A percentile compares a stretch with the other conserved stretches of the same genome.
Evolutionary conservation across 2,888 invertebrate genomes (phyloP).

Genomic region (Erpobdella octoculata): DNA sequence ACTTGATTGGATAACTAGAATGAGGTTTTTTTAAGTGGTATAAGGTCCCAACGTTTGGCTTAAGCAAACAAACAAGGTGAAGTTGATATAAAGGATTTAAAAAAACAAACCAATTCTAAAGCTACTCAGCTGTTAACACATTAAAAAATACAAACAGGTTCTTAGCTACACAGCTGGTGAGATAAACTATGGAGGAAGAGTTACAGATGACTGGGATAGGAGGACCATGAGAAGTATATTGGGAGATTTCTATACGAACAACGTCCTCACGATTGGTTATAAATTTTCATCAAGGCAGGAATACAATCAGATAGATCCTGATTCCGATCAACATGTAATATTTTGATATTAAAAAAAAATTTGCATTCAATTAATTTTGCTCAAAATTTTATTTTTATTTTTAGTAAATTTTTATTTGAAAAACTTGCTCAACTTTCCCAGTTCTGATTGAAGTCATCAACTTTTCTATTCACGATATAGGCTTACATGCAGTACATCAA

Average conservation of each 20-base stretch:
- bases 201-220: slow-evolving; percentile 83
- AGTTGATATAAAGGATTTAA: no score
- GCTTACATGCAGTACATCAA: slow-evolving; percentile 65
- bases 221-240: slow-evolving; percentile 70
- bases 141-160: slow-evolving; percentile 44
- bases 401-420: no score
- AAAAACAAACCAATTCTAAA: no score
- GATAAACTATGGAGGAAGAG: slow-evolving; percentile 77
- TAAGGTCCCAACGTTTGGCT: no score
- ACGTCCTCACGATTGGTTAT: slow-evolving; percentile 60
- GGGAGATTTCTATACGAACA: slow-evolving; percentile 64
- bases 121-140: not conserved
- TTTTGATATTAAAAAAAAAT: no score
- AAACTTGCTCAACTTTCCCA: no score
- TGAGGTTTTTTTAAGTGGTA: not conserved
- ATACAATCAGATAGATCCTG: slow-evolving; percentile 62
- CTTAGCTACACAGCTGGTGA: slow-evolving; percentile 58
- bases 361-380: no score
- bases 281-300: slow-evolving; percentile 62
- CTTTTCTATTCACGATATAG: slow-evolving; percentile 47
- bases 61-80: no score
- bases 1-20: no score
- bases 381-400: no score
- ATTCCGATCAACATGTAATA: slow-evolving; percentile 49
- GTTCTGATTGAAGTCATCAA: not conserved